phyloP scores from a whole-genome alignment of 1,140 invertebrate genomes.

The Brevipalpus yothersi region DNA sequence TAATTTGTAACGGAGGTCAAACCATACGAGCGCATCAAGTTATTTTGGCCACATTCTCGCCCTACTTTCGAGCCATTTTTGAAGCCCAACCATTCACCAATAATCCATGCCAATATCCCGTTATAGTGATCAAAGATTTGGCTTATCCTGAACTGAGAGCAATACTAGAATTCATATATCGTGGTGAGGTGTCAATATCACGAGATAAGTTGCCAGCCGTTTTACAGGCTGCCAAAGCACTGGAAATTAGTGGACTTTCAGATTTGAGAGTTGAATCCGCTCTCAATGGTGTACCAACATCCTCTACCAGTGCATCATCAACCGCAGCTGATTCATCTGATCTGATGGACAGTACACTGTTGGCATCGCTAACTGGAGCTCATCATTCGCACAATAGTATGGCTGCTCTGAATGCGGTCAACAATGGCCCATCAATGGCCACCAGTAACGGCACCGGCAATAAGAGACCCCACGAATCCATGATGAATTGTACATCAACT shows the following conservation, averaged over 20 bases:
- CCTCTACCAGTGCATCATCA: too few relatives aligned
- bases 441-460: neutral
- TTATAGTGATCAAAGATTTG: slow-evolving; percentile 29
- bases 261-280: neutral
- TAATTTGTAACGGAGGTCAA: neutral
- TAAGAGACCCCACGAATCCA: too few relatives aligned
- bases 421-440: neutral
- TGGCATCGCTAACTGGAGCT: too few relatives aligned
- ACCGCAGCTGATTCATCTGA: too few relatives aligned
- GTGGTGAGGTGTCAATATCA: slow-evolving; percentile 27
- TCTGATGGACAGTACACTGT: too few relatives aligned
- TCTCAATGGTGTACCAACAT: too few relatives aligned
- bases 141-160: slow-evolving; percentile 29
- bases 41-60: slow-evolving; percentile 5
- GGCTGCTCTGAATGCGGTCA: neutral
- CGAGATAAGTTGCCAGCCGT: neutral
- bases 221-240: neutral
- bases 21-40: slow-evolving; percentile 7
- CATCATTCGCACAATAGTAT: neutral
- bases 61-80: slow-evolving; percentile 7
- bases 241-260: neutral
- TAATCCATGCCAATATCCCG: slow-evolving; percentile 17
- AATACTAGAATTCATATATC: slow-evolving; percentile 32
- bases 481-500: neutral
- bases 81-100: neutral